Conservation (phyloP, 1,140 invertebrate species). For the Nebria ingens region DNA sequence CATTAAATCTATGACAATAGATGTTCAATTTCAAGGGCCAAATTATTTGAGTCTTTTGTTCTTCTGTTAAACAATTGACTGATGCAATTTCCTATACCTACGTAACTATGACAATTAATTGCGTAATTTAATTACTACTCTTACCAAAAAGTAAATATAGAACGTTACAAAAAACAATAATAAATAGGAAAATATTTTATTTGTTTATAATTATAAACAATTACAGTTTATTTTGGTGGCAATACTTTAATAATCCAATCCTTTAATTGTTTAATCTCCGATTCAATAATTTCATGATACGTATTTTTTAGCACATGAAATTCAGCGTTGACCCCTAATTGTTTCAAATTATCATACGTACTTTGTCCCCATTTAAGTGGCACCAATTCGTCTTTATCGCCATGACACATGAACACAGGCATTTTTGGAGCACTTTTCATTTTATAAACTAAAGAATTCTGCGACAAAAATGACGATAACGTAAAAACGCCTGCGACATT, state of each 20-base stretch:
- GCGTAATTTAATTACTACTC: too few relatives aligned
- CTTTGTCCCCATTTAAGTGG: conserved; percentile 41
- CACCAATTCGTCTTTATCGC: conserved; percentile 42
- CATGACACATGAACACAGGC: conserved; percentile 39
- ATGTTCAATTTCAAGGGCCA: too few relatives aligned
- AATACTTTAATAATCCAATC: conserved; percentile 41
- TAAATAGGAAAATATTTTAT: background rate
- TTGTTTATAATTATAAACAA: conserved; percentile 17
- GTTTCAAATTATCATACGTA: conserved; percentile 36
- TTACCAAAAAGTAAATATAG: too few relatives aligned
- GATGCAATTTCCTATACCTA: too few relatives aligned
- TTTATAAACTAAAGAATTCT: conserved; percentile 51
- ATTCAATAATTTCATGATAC: conserved; percentile 42
- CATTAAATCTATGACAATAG: too few relatives aligned
- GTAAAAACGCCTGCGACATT: conserved; percentile 56
- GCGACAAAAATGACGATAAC: conserved; percentile 61
- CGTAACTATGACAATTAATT: too few relatives aligned
- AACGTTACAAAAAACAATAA: too few relatives aligned
- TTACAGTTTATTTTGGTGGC: too few relatives aligned
- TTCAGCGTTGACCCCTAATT: conserved; percentile 37
- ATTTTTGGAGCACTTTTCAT: conserved; percentile 22
- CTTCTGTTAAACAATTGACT: too few relatives aligned
- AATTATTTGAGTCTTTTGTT: too few relatives aligned
- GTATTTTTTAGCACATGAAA: conserved; percentile 39
- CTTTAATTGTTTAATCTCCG: conserved; percentile 38